These are phyloP conservation scores for Lasiommata megera DNA, from an alignment of 2,888 invertebrate genomes.

Conservation along the genomic window DNA sequence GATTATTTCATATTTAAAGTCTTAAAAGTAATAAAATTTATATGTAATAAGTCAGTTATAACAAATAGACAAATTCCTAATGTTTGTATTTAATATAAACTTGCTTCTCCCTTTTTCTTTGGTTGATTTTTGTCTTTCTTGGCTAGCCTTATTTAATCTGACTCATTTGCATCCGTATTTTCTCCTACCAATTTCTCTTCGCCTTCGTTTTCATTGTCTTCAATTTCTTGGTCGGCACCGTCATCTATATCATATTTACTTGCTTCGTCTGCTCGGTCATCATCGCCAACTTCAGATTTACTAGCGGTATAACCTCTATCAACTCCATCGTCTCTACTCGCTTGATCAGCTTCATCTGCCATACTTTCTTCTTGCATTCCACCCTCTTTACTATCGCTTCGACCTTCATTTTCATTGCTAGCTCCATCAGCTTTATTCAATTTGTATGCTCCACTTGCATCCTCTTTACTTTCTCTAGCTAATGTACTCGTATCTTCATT, in stretches of 20 bases:
- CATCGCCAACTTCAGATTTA: background rate
- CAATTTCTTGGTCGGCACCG: background rate
- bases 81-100: too few relatives aligned
- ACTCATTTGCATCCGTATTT: background rate
- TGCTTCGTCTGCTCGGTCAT: background rate
- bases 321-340: background rate
- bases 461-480: background rate
- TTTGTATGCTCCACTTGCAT: background rate
- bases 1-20: too few relatives aligned
- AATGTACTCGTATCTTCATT: background rate
- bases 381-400: background rate
- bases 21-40: too few relatives aligned
- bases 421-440: background rate
- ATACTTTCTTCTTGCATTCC: background rate
- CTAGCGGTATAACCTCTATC: background rate
- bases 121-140: too few relatives aligned
- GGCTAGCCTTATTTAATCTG: too few relatives aligned
- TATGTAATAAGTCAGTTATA: too few relatives aligned
- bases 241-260: background rate
- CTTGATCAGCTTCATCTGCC: background rate
- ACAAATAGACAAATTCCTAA: too few relatives aligned
- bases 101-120: background rate
- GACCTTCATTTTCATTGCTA: background rate
- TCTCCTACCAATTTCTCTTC: background rate
- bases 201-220: background rate